A percentile compares a stretch with the other conserved stretches of the same genome.
Evolutionary conservation across 2,888 invertebrate species (phyloP).

Genomic region (Stomorhina lunata): DNA sequence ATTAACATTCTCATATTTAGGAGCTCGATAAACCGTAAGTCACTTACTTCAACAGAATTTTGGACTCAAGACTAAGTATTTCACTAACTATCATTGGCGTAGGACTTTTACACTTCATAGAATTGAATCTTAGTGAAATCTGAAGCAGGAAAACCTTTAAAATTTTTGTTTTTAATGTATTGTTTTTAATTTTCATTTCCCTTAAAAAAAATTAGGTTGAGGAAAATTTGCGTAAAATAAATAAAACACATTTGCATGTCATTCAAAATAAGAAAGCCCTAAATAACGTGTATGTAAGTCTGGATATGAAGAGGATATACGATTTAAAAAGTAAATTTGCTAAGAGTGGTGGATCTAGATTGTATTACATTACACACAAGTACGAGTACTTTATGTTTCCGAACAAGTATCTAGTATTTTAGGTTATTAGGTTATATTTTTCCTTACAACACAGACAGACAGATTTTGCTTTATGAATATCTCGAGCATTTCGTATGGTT

Average conservation of each 20-base stretch:
- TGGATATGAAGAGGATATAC: neutral
- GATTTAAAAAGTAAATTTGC: neutral
- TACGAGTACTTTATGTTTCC: constrained; percentile 41
- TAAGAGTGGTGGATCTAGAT: constrained; percentile 18
- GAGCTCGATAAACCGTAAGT: too few species aligned
- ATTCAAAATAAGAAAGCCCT: constrained; percentile 9
- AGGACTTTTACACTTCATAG: too few species aligned
- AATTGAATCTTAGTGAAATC: too few species aligned
- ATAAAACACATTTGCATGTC: constrained; percentile 27
- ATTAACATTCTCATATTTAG: too few species aligned
- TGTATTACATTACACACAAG: constrained; percentile 18
- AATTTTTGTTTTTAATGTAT: constrained; percentile 66
- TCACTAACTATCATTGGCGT: too few species aligned
- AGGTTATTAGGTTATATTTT: constrained; percentile 63
- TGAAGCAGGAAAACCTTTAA: too few species aligned
- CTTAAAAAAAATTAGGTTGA: neutral
- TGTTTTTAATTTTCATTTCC: constrained; percentile 57
- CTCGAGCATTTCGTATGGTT: neutral
- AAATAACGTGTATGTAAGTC: constrained; percentile 9
- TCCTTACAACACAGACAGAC: constrained; percentile 19
- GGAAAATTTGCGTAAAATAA: constrained; percentile 46
- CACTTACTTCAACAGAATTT: too few species aligned
- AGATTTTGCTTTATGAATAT: neutral
- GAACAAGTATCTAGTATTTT: constrained; percentile 53
- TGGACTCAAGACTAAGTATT: too few species aligned